These are phyloP conservation scores for Poecilia picta DNA, from an alignment of 2,797 vertebrate species.

Conservation along the genomic window DNA sequence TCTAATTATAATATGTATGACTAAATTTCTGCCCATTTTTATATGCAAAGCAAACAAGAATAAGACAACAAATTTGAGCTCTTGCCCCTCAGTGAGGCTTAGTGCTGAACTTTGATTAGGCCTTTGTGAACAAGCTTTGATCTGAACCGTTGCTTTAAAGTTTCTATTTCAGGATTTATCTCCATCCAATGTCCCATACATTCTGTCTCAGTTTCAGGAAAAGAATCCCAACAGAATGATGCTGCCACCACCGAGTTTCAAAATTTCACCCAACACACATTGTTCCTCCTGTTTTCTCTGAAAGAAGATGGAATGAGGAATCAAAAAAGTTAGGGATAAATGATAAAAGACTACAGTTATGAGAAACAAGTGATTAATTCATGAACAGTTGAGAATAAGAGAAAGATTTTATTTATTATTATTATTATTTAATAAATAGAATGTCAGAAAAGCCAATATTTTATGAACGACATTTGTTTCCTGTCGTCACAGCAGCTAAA, in stretches of 20 bases:
- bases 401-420: not conserved
- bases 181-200: not conserved
- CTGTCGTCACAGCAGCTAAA: not conserved
- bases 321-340: not conserved
- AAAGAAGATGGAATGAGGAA: not conserved
- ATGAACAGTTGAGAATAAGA: not conserved
- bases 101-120: not conserved
- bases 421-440: not conserved
- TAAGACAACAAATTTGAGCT: not conserved
- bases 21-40: not conserved
- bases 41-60: not conserved
- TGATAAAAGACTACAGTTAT: not conserved
- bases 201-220: too few relatives aligned
- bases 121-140: not conserved
- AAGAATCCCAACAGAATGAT: not conserved
- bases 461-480: not conserved
- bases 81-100: not conserved
- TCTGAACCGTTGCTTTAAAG: not conserved
- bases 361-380: not conserved
- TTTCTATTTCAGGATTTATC: not conserved
- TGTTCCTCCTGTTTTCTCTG: not conserved
- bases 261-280: not conserved
- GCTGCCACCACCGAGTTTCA: not conserved
- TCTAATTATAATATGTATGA: not conserved
- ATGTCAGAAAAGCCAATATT: not conserved